Evolutionary conservation across 2,113 vertebrate genomes (phyloP).

Genomic region (Sander lucioperca): DNA sequence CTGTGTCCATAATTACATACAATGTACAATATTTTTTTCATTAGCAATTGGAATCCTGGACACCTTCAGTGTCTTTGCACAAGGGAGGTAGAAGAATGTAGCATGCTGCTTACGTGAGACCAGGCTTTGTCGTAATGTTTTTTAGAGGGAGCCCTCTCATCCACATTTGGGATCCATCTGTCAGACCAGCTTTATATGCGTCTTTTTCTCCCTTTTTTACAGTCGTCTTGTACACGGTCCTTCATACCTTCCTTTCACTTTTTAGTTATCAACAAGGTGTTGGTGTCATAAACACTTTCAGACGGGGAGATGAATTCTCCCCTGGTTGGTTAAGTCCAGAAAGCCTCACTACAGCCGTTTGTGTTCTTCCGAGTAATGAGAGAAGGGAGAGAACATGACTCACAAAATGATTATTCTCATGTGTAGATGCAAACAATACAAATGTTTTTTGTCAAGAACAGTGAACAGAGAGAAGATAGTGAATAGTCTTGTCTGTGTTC

Average conservation of each 20-base stretch:
- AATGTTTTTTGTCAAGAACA: not conserved
- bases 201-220: not conserved
- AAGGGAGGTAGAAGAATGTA: conserved; percentile 1
- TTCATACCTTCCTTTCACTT: not conserved
- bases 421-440: not conserved
- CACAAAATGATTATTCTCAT: not conserved
- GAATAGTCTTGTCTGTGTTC: not conserved
- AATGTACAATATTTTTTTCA: not conserved
- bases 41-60: not conserved
- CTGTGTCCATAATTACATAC: too few species aligned
- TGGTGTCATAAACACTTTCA: not conserved
- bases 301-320: not conserved
- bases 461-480: not conserved
- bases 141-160: not conserved
- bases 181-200: not conserved
- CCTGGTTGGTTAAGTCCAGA: conserved; percentile 25
- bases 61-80: not conserved
- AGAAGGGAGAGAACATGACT: not conserved
- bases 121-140: conserved; percentile 16
- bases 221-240: not conserved
- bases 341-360: not conserved
- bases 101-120: not conserved
- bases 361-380: not conserved
- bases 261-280: conserved; percentile 3
- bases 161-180: conserved; percentile 67